Percentiles rank a stretch among this genome's conserved stretches.
Conservation (phyloP, 1,140 invertebrate genomes). For the Hydropsyche tenuis region DNA sequence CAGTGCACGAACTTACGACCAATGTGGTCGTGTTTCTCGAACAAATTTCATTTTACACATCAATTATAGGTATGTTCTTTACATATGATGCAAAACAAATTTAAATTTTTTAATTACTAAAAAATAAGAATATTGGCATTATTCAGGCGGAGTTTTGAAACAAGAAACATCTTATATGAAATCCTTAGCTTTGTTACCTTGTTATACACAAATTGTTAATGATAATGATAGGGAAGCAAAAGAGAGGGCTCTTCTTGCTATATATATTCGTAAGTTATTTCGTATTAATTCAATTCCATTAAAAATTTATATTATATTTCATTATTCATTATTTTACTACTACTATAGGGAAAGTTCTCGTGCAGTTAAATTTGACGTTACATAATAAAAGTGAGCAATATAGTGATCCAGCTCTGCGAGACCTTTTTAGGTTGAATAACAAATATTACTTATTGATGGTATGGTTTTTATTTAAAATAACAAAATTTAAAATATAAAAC, state of each 20-base stretch:
- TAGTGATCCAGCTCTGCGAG: constrained; percentile 79
- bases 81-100: constrained; percentile 13
- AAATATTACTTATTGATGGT: constrained; percentile 88
- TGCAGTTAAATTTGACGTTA: constrained; percentile 83
- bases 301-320: background rate
- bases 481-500: too few relatives aligned
- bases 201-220: constrained; percentile 60
- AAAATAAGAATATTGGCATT: too few relatives aligned
- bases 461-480: constrained; percentile 23
- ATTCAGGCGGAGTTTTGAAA: constrained; percentile 61
- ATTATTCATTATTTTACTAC: constrained; percentile 3
- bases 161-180: constrained; percentile 68
- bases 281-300: background rate
- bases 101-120: too few relatives aligned
- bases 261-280: constrained; percentile 74
- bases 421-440: constrained; percentile 90
- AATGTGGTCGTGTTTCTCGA: constrained; percentile 91
- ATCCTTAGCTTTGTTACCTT: constrained; percentile 55
- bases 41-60: constrained; percentile 79
- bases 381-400: constrained; percentile 87
- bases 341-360: constrained; percentile 83
- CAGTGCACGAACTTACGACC: constrained; percentile 93
- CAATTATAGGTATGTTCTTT: constrained; percentile 68
- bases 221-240: constrained; percentile 57
- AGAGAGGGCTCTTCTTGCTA: constrained; percentile 72